Conservation (phyloP, 2,113 vertebrate genomes). For the Pseudopodoces humilis region DNA sequence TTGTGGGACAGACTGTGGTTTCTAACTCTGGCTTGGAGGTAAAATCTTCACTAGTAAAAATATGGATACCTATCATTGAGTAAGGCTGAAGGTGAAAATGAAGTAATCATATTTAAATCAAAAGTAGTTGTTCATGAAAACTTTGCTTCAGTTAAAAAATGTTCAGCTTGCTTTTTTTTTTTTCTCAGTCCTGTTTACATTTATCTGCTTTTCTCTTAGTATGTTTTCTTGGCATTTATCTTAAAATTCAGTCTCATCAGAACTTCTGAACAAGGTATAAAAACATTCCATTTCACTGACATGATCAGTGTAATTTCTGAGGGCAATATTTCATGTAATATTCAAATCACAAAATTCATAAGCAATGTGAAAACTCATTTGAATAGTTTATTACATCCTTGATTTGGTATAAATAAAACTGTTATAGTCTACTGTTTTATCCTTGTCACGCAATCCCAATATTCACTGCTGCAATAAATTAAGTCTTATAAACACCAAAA, state of each 20-base stretch:
- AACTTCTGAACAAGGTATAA: not conserved
- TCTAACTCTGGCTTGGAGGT: not conserved
- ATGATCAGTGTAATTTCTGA: not conserved
- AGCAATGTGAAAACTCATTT: conserved; percentile 10
- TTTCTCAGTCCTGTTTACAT: not conserved
- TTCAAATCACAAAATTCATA: not conserved
- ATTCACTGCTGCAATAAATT: conserved; percentile 40
- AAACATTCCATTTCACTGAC: not conserved
- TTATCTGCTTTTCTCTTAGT: not conserved
- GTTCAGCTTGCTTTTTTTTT: not conserved
- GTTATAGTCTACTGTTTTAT: not conserved
- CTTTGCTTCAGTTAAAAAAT: not conserved
- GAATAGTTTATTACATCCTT: not conserved
- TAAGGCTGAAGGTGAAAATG: not conserved
- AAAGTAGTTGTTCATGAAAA: not conserved
- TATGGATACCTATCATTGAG: not conserved
- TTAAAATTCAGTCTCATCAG: not conserved
- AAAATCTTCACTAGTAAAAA: not conserved
- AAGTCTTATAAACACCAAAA: conserved; percentile 11
- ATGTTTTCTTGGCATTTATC: not conserved
- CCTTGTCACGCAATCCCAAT: not conserved
- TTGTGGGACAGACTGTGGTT: not conserved
- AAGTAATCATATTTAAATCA: not conserved
- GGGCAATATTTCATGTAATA: not conserved
- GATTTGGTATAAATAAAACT: conserved; percentile 2